Conservation (phyloP, 2,888 invertebrate species). For the Epinotia nisella region DNA sequence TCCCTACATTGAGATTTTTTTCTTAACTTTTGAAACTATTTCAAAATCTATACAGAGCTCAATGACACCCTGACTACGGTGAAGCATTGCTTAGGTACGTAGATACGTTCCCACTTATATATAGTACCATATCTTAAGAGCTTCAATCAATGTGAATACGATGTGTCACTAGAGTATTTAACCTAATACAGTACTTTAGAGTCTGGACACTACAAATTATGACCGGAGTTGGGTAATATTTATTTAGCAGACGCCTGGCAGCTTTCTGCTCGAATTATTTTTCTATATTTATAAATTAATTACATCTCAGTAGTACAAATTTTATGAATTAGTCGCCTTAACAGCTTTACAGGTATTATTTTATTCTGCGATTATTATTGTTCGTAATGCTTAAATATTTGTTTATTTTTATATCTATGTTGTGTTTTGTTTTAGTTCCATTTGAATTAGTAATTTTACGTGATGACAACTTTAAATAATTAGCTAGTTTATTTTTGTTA, state of each 20-base stretch:
- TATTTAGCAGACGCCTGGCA: conserved; percentile 43
- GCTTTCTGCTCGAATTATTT: conserved; percentile 44
- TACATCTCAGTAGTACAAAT: conserved; percentile 78
- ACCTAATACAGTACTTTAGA: conserved; percentile 9
- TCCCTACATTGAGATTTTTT: background rate
- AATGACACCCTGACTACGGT: conserved; percentile 2
- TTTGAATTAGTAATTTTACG: conserved; percentile 32
- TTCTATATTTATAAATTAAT: conserved; percentile 60
- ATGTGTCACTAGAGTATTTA: conserved; percentile 21
- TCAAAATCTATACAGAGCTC: background rate
- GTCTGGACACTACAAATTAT: conserved; percentile 20
- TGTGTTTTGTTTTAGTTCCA: conserved; percentile 46
- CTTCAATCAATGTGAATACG: conserved; percentile 8
- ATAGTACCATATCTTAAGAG: conserved; percentile 6
- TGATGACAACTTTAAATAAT: conserved; percentile 36
- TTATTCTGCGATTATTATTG: conserved; percentile 61
- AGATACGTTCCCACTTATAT: conserved; percentile 10
- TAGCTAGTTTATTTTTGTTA: conserved; percentile 29
- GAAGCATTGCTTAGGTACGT: conserved; percentile 7
- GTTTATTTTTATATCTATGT: conserved; percentile 54
- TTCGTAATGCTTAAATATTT: conserved; percentile 51
- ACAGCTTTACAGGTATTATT: conserved; percentile 61
- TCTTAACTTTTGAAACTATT: background rate
- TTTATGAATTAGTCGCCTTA: conserved; percentile 66
- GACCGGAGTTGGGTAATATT: conserved; percentile 39